Evolutionary conservation across 1,140 invertebrate genomes (phyloP).

Genomic region (Mesaphorura yosii): DNA sequence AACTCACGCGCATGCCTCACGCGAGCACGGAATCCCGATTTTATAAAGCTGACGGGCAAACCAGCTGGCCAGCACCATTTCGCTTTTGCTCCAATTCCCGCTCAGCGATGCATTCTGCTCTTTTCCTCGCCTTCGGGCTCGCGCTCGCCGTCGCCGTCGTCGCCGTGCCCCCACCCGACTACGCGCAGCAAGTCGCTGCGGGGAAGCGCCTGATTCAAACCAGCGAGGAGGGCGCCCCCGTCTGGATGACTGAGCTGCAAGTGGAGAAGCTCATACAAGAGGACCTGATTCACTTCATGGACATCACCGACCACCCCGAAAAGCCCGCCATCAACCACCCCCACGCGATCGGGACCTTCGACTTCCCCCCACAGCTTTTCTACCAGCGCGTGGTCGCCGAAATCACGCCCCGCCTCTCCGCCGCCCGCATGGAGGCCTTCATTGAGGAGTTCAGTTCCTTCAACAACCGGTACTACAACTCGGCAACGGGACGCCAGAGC

Average conservation of each 20-base stretch:
- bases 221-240: not conserved
- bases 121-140: too few species aligned
- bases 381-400: not conserved
- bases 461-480: not conserved
- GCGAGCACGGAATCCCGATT: too few species aligned
- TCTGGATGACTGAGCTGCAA: not conserved
- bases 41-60: too few species aligned
- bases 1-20: too few species aligned
- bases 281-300: not conserved
- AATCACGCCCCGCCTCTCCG: not conserved
- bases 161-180: too few species aligned
- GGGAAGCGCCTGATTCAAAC: not conserved
- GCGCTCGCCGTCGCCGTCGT: too few species aligned
- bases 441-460: not conserved
- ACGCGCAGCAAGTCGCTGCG: too few species aligned
- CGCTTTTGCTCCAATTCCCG: too few species aligned
- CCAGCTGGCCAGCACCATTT: too few species aligned
- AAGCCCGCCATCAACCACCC: not conserved
- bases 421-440: not conserved
- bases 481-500: not conserved
- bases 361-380: not conserved
- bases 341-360: not conserved
- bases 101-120: too few species aligned
- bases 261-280: not conserved
- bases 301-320: not conserved